These are phyloP conservation scores for Drosophila eugracilis DNA, from an alignment of 1,140 invertebrate species.

Conservation along the genomic window DNA sequence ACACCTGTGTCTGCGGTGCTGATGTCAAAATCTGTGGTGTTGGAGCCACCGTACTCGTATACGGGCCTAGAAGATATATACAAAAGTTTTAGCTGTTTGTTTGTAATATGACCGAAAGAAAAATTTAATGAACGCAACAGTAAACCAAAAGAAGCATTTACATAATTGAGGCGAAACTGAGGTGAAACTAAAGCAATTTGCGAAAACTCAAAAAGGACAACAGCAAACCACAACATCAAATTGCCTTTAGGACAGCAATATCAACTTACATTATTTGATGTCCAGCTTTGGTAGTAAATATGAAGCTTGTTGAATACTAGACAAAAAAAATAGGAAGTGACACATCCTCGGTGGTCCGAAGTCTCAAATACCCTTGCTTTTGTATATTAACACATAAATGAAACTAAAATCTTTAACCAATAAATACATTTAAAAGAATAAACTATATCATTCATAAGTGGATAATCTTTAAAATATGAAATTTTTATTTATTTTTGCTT, in stretches of 20 bases:
- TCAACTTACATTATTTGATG: constrained; percentile 46
- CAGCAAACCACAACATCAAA: constrained; percentile 49
- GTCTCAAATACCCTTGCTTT: constrained; percentile 18
- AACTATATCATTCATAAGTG: no score
- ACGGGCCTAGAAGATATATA: constrained; percentile 25
- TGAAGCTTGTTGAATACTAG: constrained; percentile 9
- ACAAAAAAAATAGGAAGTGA: constrained; percentile 11
- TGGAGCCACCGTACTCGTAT: constrained; percentile 16
- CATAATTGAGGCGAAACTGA: constrained; percentile 38
- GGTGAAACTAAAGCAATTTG: constrained; percentile 40
- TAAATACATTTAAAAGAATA: no score
- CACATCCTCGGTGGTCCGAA: constrained; percentile 34
- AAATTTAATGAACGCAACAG: constrained; percentile 55
- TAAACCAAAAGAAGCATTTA: constrained; percentile 44
- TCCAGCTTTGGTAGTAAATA: constrained; percentile 26
- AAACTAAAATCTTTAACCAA: no score
- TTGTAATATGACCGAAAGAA: constrained; percentile 19
- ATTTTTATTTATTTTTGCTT: background rate
- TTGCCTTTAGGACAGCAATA: constrained; percentile 22
- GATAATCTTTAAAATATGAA: no score
- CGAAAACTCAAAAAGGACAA: constrained; percentile 56
- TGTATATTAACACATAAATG: no score
- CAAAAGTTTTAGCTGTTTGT: constrained; percentile 18
- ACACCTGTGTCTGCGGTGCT: constrained; percentile 24
- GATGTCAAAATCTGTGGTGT: constrained; percentile 24